Evolutionary conservation across 2,797 vertebrate species (phyloP).

Genomic region (Alcedo atthis): DNA sequence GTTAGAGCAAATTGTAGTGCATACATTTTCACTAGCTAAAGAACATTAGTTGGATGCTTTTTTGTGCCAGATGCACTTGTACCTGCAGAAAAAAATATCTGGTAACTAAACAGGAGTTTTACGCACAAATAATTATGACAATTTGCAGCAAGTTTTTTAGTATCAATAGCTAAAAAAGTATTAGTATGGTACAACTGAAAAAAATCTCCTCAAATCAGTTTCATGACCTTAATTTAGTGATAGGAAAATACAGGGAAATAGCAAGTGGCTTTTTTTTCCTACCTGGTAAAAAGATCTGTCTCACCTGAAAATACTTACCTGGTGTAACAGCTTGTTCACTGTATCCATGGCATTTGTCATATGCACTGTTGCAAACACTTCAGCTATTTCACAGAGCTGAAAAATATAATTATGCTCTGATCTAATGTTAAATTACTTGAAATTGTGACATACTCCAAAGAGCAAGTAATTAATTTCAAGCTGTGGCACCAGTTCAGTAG

Average conservation of each 20-base stretch:
- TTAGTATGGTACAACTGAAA: not conserved
- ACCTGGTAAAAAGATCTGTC: not conserved
- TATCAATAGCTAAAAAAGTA: not conserved
- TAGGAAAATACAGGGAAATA: not conserved
- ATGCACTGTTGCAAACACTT: not conserved
- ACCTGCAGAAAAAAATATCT: constrained; percentile 12
- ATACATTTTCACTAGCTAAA: not conserved
- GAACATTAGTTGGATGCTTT: constrained; percentile 8
- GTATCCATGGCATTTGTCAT: not conserved
- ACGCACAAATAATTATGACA: not conserved
- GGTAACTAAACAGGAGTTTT: not conserved
- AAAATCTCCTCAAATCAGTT: not conserved
- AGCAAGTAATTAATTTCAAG: not conserved
- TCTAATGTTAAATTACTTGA: not conserved
- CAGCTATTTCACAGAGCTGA: not conserved
- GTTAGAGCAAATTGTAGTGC: not conserved
- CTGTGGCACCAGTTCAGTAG: not conserved
- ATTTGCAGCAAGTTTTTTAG: not conserved
- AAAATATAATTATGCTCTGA: not conserved
- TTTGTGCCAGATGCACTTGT: not conserved
- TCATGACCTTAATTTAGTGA: not conserved
- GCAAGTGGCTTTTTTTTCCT: not conserved
- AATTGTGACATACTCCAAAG: not conserved
- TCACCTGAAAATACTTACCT: not conserved
- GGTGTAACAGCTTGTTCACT: not conserved